These are phyloP conservation scores for Pogoniulus pusillus DNA, from an alignment of 2,797 vertebrate species.

Conservation along the genomic window DNA sequence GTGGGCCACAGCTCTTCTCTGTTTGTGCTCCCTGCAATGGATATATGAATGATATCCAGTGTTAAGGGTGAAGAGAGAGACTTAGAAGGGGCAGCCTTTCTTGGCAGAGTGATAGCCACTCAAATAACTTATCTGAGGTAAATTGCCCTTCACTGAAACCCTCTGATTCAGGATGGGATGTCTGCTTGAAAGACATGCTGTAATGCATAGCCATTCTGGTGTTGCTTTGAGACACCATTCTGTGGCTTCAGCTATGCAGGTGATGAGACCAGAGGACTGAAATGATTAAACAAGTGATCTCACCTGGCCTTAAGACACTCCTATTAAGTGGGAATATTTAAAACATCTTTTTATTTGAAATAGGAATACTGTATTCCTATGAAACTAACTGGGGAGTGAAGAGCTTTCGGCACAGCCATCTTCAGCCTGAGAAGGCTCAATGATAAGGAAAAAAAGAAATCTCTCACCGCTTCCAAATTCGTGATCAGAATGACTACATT, in stretches of 20 bases:
- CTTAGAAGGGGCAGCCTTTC: neutral
- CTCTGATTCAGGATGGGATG: neutral
- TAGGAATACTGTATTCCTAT: neutral
- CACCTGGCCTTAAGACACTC: neutral
- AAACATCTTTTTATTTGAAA: neutral
- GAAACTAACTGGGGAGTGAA: neutral
- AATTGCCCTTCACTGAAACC: neutral
- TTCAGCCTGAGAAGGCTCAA: neutral
- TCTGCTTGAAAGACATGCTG: neutral
- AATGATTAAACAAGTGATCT: neutral
- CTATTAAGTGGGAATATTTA: neutral
- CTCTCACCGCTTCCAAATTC: neutral
- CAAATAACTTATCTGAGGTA: neutral
- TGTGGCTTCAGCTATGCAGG: neutral
- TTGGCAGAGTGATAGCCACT: neutral
- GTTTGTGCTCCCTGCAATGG: neutral
- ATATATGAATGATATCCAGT: neutral
- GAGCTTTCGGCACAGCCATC: neutral
- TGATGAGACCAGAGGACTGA: neutral
- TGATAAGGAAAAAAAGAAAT: neutral
- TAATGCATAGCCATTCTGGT: neutral
- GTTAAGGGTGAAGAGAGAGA: neutral
- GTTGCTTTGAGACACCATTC: neutral
- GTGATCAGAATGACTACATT: neutral
- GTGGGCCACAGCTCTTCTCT: neutral